These are phyloP conservation scores for Chaetodon trifascialis DNA, from an alignment of 2,113 vertebrate species.

Conservation along the genomic window DNA sequence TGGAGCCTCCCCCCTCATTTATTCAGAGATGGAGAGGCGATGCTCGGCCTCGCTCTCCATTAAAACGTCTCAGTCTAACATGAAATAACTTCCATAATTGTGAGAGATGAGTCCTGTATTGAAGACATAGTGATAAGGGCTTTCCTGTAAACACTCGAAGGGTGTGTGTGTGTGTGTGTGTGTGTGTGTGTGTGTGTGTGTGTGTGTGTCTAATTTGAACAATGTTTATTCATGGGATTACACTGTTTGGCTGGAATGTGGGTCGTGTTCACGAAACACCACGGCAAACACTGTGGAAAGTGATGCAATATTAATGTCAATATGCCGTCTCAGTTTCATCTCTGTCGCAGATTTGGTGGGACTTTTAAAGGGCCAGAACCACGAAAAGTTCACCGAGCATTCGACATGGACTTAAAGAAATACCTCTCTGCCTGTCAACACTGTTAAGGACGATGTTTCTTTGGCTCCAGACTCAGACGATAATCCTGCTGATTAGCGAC, in stretches of 20 bases:
- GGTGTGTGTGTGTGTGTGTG: background rate
- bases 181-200: background rate
- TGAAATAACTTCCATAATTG: constrained; percentile 53
- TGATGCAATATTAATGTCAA: constrained; percentile 78
- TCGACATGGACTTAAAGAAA: background rate
- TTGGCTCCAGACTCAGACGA: background rate
- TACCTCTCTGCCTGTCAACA: background rate
- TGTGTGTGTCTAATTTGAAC: constrained; percentile 53
- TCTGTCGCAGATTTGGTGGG: constrained; percentile 11
- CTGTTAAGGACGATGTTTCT: background rate
- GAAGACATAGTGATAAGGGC: background rate
- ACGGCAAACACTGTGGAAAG: constrained; percentile 65
- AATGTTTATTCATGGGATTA: constrained; percentile 75
- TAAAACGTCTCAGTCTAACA: constrained; percentile 42
- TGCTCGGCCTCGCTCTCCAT: constrained; percentile 37
- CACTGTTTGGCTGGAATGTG: constrained; percentile 70
- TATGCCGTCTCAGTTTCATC: constrained; percentile 55
- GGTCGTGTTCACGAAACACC: constrained; percentile 55
- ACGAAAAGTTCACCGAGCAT: background rate
- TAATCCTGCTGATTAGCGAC: background rate
- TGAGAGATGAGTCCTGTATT: constrained; percentile 42
- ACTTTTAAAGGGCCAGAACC: constrained; percentile 33
- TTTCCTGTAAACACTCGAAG: constrained; percentile 31
- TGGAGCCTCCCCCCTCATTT: constrained; percentile 46
- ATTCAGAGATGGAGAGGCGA: constrained; percentile 57